Conservation (phyloP, 1,140 invertebrate species). For the Trichomalopsis sarcophagae region DNA sequence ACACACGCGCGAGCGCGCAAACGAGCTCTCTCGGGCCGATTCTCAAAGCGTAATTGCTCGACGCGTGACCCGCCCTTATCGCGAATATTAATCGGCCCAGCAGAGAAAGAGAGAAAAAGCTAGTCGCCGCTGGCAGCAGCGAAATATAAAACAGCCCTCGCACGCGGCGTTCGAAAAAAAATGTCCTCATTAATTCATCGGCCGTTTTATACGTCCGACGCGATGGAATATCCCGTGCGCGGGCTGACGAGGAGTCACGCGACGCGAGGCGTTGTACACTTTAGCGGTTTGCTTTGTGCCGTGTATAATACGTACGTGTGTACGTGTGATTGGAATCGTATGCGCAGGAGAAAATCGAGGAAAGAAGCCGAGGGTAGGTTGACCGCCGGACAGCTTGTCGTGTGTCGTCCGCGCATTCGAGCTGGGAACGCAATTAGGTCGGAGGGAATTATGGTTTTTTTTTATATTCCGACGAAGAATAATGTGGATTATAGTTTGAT, state of each 20-base stretch:
- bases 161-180: slow-evolving; percentile 56
- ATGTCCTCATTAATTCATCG: slow-evolving; percentile 64
- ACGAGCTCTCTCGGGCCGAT: slow-evolving; percentile 32
- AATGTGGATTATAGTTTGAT: not conserved
- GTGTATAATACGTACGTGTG: not conserved
- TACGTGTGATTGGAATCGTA: slow-evolving; percentile 14
- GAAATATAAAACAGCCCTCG: slow-evolving; percentile 29
- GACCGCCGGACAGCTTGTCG: not conserved
- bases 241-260: slow-evolving; percentile 55
- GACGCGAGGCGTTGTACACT: slow-evolving; percentile 38
- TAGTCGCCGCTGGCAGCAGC: too few species aligned
- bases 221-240: slow-evolving; percentile 56
- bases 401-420: not conserved
- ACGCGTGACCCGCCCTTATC: slow-evolving; percentile 40
- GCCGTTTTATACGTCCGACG: slow-evolving; percentile 55
- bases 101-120: too few species aligned
- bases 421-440: slow-evolving; percentile 16
- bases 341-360: slow-evolving; percentile 37
- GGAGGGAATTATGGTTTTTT: not conserved
- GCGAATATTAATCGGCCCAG: slow-evolving; percentile 36
- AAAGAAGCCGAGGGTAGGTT: not conserved
- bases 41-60: slow-evolving; percentile 52
- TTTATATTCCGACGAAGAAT: not conserved
- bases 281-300: not conserved
- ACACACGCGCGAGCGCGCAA: not conserved